A percentile compares a stretch with the other conserved stretches of the same genome.
These are phyloP conservation scores for Moxostoma hubbsi DNA, from an alignment of 2,797 vertebrate genomes.

Conservation along the genomic window DNA sequence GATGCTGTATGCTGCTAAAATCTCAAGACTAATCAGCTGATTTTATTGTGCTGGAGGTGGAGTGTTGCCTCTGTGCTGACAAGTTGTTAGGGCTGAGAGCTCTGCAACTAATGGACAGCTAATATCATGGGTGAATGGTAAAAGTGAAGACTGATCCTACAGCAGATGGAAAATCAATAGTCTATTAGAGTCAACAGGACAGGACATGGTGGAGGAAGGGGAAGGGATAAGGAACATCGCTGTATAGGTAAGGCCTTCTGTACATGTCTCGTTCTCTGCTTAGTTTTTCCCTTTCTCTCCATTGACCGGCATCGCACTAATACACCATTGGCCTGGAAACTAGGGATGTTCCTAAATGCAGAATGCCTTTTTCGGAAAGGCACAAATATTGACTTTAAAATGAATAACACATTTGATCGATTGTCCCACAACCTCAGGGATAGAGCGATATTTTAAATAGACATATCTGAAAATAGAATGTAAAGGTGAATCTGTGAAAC, in stretches of 20 bases:
- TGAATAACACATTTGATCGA: too few relatives aligned
- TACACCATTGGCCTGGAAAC: conserved; percentile 56
- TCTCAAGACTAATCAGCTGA: conserved; percentile 57
- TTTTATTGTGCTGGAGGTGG: conserved; percentile 60
- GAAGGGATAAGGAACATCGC: conserved; percentile 49
- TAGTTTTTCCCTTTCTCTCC: not conserved
- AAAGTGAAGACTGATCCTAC: conserved; percentile 84
- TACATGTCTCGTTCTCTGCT: conserved; percentile 12
- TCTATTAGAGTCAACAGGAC: conserved; percentile 89
- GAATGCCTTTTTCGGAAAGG: too few relatives aligned
- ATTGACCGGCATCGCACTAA: too few relatives aligned
- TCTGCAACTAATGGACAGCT: conserved; percentile 88
- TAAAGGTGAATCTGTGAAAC: too few relatives aligned
- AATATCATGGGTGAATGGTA: conserved; percentile 91
- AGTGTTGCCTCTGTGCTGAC: conserved; percentile 72
- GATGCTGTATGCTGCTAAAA: conserved; percentile 25
- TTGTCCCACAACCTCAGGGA: too few relatives aligned
- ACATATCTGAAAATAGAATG: too few relatives aligned
- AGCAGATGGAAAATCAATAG: conserved; percentile 95
- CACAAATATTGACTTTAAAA: too few relatives aligned
- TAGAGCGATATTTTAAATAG: too few relatives aligned
- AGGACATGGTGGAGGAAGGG: conserved; percentile 62
- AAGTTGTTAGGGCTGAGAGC: conserved; percentile 74
- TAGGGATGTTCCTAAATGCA: conserved; percentile 18
- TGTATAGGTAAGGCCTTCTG: not conserved